Evolutionary conservation across 2,113 vertebrate species (phyloP).

Genomic region (Malurus elegans): DNA sequence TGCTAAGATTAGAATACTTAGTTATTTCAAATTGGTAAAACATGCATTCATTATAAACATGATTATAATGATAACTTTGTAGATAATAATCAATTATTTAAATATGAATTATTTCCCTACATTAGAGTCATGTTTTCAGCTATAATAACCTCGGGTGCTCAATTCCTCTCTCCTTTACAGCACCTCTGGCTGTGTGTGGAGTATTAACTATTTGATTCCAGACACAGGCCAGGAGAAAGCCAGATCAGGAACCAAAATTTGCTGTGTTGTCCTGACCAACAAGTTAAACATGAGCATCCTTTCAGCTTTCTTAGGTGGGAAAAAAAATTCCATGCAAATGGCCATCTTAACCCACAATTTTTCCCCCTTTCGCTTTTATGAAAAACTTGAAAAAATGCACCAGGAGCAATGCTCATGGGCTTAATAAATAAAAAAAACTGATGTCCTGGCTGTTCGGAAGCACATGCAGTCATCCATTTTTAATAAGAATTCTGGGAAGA

Average conservation of each 20-base stretch:
- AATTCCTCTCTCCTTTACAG: slow-evolving; percentile 36
- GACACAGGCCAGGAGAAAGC: background rate
- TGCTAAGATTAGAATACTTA: slow-evolving; percentile 70
- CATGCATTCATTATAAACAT: slow-evolving; percentile 71
- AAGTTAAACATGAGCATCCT: background rate
- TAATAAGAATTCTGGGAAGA: slow-evolving; percentile 62
- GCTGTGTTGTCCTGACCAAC: background rate
- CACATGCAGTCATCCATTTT: slow-evolving; percentile 55
- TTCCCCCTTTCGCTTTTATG: background rate
- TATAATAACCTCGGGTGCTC: slow-evolving; percentile 57
- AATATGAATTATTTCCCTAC: slow-evolving; percentile 70
- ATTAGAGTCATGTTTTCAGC: slow-evolving; percentile 68
- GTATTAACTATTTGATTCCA: slow-evolving; percentile 49
- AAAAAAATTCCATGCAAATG: background rate
- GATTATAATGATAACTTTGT: slow-evolving; percentile 71
- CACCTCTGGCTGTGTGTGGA: slow-evolving; percentile 32
- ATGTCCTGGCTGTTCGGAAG: slow-evolving; percentile 1
- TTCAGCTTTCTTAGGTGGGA: background rate
- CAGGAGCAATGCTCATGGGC: background rate
- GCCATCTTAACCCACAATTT: background rate
- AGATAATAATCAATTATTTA: slow-evolving; percentile 73
- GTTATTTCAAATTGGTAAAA: slow-evolving; percentile 71
- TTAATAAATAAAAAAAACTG: slow-evolving; percentile 25
- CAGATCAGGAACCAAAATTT: background rate
- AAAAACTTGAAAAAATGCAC: background rate